These are phyloP conservation scores for Centruroides sculpturatus DNA, from an alignment of 1,140 invertebrate species.

Conservation along the genomic window DNA sequence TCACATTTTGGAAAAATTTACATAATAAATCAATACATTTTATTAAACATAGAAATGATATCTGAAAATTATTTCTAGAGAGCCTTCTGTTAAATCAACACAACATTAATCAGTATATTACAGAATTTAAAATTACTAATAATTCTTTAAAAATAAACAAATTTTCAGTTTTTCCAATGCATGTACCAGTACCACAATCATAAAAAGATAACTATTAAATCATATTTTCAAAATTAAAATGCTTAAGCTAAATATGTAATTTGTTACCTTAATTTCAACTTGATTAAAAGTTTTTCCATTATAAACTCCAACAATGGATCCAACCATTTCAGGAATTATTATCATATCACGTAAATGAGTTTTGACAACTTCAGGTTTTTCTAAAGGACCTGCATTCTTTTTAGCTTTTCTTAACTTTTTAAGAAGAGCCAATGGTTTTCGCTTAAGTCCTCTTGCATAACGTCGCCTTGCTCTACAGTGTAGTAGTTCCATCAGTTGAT, in stretches of 20 bases:
- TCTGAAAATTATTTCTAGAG: too few relatives aligned
- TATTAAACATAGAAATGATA: too few relatives aligned
- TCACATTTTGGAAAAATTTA: too few relatives aligned
- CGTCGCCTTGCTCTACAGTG: slow-evolving; percentile 79
- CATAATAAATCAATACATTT: too few relatives aligned
- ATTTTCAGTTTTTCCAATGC: too few relatives aligned
- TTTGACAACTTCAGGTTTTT: slow-evolving; percentile 98
- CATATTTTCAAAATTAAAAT: too few relatives aligned
- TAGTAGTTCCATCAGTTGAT: slow-evolving; percentile 91
- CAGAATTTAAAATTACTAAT: too few relatives aligned
- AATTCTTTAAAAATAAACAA: too few relatives aligned
- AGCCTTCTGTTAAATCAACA: too few relatives aligned
- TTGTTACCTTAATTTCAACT: slow-evolving; percentile 52
- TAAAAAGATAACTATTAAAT: too few relatives aligned
- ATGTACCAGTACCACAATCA: too few relatives aligned
- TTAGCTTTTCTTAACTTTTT: slow-evolving; percentile 85
- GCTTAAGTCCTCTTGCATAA: slow-evolving; percentile 85
- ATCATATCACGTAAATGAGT: slow-evolving; percentile 99
- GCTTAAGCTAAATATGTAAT: not conserved
- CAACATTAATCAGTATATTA: too few relatives aligned
- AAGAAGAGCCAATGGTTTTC: slow-evolving; percentile 90
- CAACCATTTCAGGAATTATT: slow-evolving; percentile 99
- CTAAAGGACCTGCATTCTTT: slow-evolving; percentile 89
- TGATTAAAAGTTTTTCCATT: slow-evolving; percentile 97
- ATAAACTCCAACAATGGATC: slow-evolving; percentile 97